Conservation (phyloP, 2,888 invertebrate genomes). For the Caenorhabditis plicata region DNA sequence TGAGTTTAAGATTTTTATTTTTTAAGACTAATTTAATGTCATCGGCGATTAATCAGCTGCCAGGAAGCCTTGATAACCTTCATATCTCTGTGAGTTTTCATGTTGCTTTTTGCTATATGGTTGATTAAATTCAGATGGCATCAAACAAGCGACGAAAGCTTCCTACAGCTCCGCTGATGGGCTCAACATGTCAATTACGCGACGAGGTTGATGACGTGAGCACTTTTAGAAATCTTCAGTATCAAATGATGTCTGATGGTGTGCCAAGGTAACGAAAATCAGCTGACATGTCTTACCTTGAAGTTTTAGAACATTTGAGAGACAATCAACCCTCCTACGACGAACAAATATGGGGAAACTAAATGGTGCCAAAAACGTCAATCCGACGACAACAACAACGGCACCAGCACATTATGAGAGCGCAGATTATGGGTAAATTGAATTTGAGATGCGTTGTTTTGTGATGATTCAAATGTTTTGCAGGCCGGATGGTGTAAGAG, state of each 20-base stretch:
- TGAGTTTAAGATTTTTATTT: neutral
- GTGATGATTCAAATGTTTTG: neutral
- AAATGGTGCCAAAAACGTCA: constrained; percentile 23
- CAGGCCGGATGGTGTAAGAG: constrained; percentile 38
- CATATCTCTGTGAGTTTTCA: constrained; percentile 19
- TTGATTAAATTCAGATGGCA: constrained; percentile 12
- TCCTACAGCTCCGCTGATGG: constrained; percentile 39
- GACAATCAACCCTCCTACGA: constrained; percentile 21
- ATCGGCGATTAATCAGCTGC: constrained; percentile 20
- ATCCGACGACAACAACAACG: constrained; percentile 9
- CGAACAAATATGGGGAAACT: constrained; percentile 15
- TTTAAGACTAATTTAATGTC: constrained; percentile 8
- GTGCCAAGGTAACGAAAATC: constrained; percentile 12
- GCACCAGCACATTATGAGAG: constrained; percentile 20
- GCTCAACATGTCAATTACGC: constrained; percentile 26
- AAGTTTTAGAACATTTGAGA: constrained; percentile 5
- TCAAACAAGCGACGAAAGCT: constrained; percentile 29
- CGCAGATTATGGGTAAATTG: constrained; percentile 18
- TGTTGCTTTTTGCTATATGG: neutral
- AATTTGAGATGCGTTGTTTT: too few species aligned
- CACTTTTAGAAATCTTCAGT: constrained; percentile 22
- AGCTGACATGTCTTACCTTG: neutral
- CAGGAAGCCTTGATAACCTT: constrained; percentile 45
- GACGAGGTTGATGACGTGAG: constrained; percentile 22
- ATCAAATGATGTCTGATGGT: constrained; percentile 29